Evolutionary conservation across 2,113 vertebrate species (phyloP).

Genomic region (Bambusicola thoracicus): DNA sequence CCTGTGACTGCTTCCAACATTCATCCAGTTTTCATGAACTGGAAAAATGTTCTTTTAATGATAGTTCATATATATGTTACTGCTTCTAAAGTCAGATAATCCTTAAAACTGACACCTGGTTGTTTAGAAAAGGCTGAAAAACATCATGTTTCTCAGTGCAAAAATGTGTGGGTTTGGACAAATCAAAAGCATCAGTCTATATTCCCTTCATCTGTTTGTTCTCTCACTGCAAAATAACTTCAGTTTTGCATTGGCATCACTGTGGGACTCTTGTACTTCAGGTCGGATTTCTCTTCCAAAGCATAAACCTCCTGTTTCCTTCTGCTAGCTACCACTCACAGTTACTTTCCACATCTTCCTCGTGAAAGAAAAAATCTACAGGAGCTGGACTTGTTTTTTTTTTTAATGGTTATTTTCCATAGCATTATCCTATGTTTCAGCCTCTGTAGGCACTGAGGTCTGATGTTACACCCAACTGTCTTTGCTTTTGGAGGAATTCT

Average conservation of each 20-base stretch:
- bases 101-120: not conserved
- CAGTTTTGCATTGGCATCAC: not conserved
- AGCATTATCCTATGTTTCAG: not conserved
- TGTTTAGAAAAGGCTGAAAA: not conserved
- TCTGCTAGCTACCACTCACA: not conserved
- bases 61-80: not conserved
- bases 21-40: not conserved
- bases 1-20: not conserved
- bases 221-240: not conserved
- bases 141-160: not conserved
- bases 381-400: not conserved
- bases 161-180: not conserved
- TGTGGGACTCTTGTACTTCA: not conserved
- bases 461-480: not conserved
- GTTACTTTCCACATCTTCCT: not conserved
- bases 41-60: slow-evolving; percentile 30
- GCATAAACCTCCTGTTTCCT: not conserved
- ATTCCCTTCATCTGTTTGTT: not conserved
- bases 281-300: not conserved
- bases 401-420: not conserved
- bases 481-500: not conserved
- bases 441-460: not conserved
- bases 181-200: not conserved
- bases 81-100: not conserved
- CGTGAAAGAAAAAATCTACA: not conserved